phyloP scores from a whole-genome alignment of 2,113 vertebrate genomes.

The Shinisaurus crocodilurus region DNA sequence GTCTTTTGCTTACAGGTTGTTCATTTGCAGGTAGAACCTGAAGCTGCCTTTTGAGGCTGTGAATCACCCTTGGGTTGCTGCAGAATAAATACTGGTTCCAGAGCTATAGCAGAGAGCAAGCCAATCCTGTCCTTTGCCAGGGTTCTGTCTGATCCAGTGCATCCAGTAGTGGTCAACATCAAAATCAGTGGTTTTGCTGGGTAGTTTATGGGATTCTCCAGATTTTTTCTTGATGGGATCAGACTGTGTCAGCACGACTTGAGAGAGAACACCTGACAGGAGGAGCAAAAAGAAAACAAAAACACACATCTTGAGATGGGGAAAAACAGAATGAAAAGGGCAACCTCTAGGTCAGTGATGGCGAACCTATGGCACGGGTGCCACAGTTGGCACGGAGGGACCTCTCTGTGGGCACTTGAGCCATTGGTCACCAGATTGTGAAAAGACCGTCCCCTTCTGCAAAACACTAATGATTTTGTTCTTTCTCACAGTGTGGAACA shows the following conservation, averaged over 20 bases:
- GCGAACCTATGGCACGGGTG: too few species aligned
- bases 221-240: background rate
- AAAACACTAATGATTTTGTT: too few species aligned
- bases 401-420: too few species aligned
- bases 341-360: too few species aligned
- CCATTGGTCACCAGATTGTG: too few species aligned
- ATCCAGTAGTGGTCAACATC: rapidly evolving
- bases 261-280: background rate
- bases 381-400: too few species aligned
- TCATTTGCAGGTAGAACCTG: too few species aligned
- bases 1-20: too few species aligned
- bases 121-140: constrained; percentile 57
- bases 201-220: constrained; percentile 10
- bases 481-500: too few species aligned
- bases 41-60: too few species aligned
- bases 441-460: too few species aligned
- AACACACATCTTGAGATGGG: too few species aligned
- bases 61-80: background rate
- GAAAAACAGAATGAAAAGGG: background rate
- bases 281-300: background rate
- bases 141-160: constrained; percentile 58
- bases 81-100: background rate
- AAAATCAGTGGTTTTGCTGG: constrained; percentile 47
- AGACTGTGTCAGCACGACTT: background rate
- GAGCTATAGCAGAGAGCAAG: background rate